Evolutionary conservation across 2,797 vertebrate genomes (phyloP).

Genomic region (Schizopygopsis malacanthus): DNA sequence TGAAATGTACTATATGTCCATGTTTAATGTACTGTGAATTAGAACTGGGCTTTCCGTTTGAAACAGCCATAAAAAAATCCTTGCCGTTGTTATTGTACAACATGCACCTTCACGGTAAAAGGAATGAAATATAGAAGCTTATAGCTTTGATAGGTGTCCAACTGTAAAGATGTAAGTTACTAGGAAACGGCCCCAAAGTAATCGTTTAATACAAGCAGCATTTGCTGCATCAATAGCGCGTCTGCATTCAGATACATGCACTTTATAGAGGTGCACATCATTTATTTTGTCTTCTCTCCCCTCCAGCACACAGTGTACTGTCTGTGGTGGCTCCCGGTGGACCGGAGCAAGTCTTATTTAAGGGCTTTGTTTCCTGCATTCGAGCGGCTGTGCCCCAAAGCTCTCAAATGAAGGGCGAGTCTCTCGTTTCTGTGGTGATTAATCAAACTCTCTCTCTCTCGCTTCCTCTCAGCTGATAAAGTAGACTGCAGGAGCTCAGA

Average conservation of each 20-base stretch:
- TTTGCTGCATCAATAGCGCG: neutral
- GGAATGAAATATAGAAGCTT: neutral
- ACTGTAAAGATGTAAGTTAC: neutral
- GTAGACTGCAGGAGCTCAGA: slow-evolving; percentile 60
- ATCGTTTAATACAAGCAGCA: neutral
- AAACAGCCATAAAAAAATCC: neutral
- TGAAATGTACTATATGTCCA: neutral
- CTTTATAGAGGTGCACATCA: neutral
- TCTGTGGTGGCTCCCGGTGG: slow-evolving; percentile 54
- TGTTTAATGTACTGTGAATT: neutral
- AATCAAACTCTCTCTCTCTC: slow-evolving; percentile 52
- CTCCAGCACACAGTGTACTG: slow-evolving; percentile 54
- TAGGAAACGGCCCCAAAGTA: neutral
- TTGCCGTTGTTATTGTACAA: neutral
- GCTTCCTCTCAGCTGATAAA: slow-evolving; percentile 73
- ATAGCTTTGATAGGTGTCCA: neutral
- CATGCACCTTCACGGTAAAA: neutral
- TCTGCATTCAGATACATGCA: neutral
- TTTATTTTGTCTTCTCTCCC: slow-evolving; percentile 29
- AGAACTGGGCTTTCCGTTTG: neutral
- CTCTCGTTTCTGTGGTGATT: slow-evolving; percentile 68
- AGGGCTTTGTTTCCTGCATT: slow-evolving; percentile 40
- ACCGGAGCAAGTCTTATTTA: slow-evolving; percentile 53
- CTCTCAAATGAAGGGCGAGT: slow-evolving; percentile 74
- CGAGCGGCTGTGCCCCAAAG: slow-evolving; percentile 35